A percentile compares a stretch with the other conserved stretches of the same genome.
Evolutionary conservation across 2,888 invertebrate species (phyloP).

Genomic region (Brenthis daphne): DNA sequence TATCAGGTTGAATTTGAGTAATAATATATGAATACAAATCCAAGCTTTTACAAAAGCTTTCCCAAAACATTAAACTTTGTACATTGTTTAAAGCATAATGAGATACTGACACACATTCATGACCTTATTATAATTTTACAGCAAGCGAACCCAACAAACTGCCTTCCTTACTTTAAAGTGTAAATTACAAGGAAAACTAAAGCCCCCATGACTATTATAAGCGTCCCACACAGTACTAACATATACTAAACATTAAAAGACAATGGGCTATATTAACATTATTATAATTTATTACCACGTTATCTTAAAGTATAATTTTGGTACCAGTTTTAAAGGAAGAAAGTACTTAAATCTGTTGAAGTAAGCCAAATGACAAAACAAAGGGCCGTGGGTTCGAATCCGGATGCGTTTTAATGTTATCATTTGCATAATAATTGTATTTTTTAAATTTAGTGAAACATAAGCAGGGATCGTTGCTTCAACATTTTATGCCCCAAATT

Average conservation of each 20-base stretch:
- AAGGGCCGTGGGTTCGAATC: not conserved
- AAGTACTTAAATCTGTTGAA: not conserved
- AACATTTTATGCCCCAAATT: too few relatives aligned
- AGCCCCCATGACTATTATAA: not conserved
- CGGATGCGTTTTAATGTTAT: conserved; percentile 3
- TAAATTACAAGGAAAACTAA: not conserved
- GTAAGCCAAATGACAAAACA: not conserved
- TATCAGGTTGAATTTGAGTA: too few relatives aligned
- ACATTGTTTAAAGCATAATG: too few relatives aligned
- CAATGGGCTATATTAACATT: conserved; percentile 43
- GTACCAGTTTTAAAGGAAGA: not conserved
- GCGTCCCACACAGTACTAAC: not conserved
- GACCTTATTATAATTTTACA: too few relatives aligned
- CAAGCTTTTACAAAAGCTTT: too few relatives aligned
- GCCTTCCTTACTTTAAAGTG: not conserved
- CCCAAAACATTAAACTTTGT: too few relatives aligned
- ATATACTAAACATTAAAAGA: conserved; percentile 26
- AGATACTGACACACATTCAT: too few relatives aligned
- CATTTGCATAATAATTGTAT: not conserved
- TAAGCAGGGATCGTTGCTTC: too few relatives aligned
- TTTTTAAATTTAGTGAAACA: not conserved
- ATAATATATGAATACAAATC: too few relatives aligned
- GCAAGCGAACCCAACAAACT: not conserved
- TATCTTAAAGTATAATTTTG: conserved; percentile 34
- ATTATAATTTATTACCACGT: conserved; percentile 38